Percentiles rank a stretch among this genome's conserved stretches.
Evolutionary conservation across 2,113 vertebrate species (phyloP).

Genomic region (Microtus montanus): DNA sequence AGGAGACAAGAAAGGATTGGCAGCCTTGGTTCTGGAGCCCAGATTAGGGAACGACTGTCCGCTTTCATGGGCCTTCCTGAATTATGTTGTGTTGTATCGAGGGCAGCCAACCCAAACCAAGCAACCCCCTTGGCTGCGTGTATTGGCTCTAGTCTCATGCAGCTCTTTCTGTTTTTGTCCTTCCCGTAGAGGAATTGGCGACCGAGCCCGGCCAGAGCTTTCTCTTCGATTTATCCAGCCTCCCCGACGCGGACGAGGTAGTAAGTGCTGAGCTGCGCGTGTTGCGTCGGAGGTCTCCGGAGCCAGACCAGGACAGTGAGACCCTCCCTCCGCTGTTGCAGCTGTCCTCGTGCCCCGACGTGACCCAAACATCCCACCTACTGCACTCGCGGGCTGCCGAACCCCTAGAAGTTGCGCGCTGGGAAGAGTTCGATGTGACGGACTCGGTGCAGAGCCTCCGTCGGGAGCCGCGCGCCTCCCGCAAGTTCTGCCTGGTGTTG

Average conservation of each 20-base stretch:
- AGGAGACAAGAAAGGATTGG: not conserved
- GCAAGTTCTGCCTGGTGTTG: constrained; percentile 87
- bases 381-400: constrained; percentile 86
- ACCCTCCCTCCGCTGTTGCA: constrained; percentile 83
- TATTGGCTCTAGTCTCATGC: not conserved
- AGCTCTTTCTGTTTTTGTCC: not conserved
- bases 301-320: constrained; percentile 44
- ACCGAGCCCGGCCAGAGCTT: constrained; percentile 83
- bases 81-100: fast-evolving
- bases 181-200: constrained; percentile 33
- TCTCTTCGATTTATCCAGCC: constrained; percentile 89
- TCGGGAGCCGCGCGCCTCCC: constrained; percentile 34
- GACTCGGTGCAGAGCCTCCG: constrained; percentile 81
- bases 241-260: constrained; percentile 87
- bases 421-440: constrained; percentile 91
- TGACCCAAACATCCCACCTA: constrained; percentile 67
- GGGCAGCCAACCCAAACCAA: not conserved
- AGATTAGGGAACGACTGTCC: not conserved
- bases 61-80: not conserved
- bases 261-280: constrained; percentile 88
- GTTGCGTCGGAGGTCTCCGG: constrained; percentile 74
- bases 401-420: constrained; percentile 78
- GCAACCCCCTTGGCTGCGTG: not conserved
- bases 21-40: not conserved
- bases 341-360: constrained; percentile 84